A percentile compares a stretch with the other conserved stretches of the same genome.
These are phyloP conservation scores for Diachasmimorpha longicaudata DNA, from an alignment of 1,140 invertebrate species.

Conservation along the genomic window DNA sequence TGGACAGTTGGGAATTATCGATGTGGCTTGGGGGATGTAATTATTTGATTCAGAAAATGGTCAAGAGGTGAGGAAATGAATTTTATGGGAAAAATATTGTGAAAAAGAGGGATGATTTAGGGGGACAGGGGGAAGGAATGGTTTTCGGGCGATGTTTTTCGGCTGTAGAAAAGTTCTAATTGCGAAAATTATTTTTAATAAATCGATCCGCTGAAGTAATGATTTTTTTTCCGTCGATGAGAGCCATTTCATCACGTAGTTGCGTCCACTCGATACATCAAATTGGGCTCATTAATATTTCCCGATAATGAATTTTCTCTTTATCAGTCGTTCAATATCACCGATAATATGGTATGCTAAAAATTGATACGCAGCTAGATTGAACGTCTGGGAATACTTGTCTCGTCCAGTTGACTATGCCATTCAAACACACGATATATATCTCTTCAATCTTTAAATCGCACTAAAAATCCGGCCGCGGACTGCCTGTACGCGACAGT, in stretches of 20 bases:
- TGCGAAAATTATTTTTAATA: neutral
- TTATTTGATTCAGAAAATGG: neutral
- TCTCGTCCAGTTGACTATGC: neutral
- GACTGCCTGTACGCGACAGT: conserved; percentile 14
- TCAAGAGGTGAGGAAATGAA: neutral
- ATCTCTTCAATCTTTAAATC: conserved; percentile 18
- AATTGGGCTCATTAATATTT: conserved; percentile 5
- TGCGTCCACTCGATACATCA: neutral
- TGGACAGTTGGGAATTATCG: neutral
- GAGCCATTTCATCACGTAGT: neutral
- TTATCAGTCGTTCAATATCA: neutral
- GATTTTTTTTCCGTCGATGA: neutral
- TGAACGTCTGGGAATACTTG: neutral
- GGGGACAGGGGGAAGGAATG: neutral
- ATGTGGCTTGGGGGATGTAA: neutral
- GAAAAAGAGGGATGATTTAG: neutral
- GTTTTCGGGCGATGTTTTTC: too few relatives aligned
- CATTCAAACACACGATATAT: neutral
- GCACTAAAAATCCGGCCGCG: conserved; percentile 11
- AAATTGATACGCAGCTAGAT: neutral
- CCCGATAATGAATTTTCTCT: neutral
- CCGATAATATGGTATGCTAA: neutral
- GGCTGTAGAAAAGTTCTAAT: too few relatives aligned
- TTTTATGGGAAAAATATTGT: neutral
- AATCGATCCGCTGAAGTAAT: neutral